Base-by-base conservation (phyloP, 2,888 invertebrate genomes). In the Hirtodrosophila confusa region DNA sequence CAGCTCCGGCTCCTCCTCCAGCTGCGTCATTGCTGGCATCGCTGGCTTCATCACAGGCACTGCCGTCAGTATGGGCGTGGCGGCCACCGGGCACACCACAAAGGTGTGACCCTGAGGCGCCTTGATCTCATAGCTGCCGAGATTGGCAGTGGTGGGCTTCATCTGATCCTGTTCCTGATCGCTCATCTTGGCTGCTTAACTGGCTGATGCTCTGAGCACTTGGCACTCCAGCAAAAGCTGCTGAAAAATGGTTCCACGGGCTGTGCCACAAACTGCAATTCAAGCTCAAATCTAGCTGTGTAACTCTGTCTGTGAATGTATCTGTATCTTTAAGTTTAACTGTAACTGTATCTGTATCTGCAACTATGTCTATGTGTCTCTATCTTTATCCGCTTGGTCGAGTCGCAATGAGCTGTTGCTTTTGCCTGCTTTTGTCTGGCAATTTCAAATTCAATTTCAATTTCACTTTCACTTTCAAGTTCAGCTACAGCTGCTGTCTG, bases 391-490 rank as follows among this genome's bases (percentile, higher is more conserved):
- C 44, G n/a, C 33, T 51, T 50, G 37, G 31, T 31, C 31, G 31
- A 55, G 47, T 29, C 11, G 31, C n/a, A 33, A 23, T 35, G 27
- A 33, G 58, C 33, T 17, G 17, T 53, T 29, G 47, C 24, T 17
- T 17, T 17, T 53, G 55, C 17, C 39, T 40, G 24, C 39, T 45
- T 35, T 40, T 39, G 51, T 36, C 45, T 69, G 45, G n/a, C 39
- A 64, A 55, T 65, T 60, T 77, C 39, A 64, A 55, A 63, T 60
- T 77, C 80, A 89, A 88, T 87, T 89, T 88, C 17, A 17, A 17
- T 17, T 60, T 77, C 64, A 83, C 79, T 88, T 89, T 89, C 80
- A 89, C 89, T 87, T 89, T 88, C 88, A 83, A 87, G 88, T 86
- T 88, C 86, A 83, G 86, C 66, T 62, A 10, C 56, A 55, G 67